phyloP scores from a whole-genome alignment of 2,113 vertebrate genomes.

The Silurus asotus region DNA sequence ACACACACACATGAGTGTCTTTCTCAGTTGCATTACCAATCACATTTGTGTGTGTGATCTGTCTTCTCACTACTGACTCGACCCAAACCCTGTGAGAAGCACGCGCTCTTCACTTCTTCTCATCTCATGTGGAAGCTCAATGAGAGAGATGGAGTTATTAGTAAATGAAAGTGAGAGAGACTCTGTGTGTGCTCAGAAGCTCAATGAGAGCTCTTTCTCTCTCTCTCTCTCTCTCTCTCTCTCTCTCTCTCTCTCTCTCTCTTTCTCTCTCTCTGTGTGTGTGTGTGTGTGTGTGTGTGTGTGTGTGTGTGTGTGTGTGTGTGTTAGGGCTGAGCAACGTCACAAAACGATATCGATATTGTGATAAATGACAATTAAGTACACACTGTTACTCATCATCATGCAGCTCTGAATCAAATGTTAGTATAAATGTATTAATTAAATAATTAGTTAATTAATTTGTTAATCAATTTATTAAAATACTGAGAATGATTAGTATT shows the following conservation, averaged over 20 bases:
- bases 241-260: no score
- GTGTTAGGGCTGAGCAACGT: not conserved
- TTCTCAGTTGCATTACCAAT: conserved; percentile 4
- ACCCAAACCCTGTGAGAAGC: conserved; percentile 17
- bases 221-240: no score
- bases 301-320: not conserved
- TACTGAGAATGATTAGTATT: no score
- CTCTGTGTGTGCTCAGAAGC: no score
- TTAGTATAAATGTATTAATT: no score
- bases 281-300: no score
- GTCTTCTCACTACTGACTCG: conserved; percentile 25
- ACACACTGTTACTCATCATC: not conserved
- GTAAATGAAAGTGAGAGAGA: not conserved
- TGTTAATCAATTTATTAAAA: no score
- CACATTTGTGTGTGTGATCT: conserved; percentile 38
- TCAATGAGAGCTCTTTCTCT: no score
- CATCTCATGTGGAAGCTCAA: not conserved
- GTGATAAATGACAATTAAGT: not conserved
- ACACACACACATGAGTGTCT: not conserved
- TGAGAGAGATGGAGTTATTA: not conserved
- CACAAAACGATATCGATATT: not conserved
- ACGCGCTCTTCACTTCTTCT: not conserved
- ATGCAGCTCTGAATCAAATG: not conserved
- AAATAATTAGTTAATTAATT: no score
- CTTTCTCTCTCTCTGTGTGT: no score